phyloP scores from a whole-genome alignment of 2,113 vertebrate genomes.

The Upupa epops region DNA sequence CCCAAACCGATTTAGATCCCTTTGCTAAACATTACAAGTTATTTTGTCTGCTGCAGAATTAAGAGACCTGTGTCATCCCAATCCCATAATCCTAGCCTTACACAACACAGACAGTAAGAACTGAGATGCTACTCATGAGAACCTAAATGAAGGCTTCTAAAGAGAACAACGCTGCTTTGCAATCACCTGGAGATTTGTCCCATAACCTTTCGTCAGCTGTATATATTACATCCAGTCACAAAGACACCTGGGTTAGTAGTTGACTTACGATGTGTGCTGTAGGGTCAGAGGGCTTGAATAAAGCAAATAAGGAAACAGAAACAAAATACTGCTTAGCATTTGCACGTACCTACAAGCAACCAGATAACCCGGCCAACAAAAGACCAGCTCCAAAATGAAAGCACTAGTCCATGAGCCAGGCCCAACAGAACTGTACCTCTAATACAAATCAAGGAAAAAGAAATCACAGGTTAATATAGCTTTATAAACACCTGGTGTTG shows the following conservation, averaged over 20 bases:
- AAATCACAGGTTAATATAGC: not conserved
- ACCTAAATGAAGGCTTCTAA: not conserved
- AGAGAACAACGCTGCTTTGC: not conserved
- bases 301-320: not conserved
- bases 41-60: not conserved
- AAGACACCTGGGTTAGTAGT: not conserved
- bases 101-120: not conserved
- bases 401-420: slow-evolving; percentile 64
- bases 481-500: not conserved
- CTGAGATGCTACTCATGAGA: not conserved
- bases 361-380: not conserved
- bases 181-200: not conserved
- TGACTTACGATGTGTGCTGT: not conserved
- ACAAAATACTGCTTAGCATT: not conserved
- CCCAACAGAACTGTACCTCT: slow-evolving; percentile 62
- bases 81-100: not conserved
- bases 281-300: not conserved
- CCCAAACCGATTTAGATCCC: too few relatives aligned
- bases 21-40: too few relatives aligned
- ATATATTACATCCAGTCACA: not conserved
- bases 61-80: not conserved
- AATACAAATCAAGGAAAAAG: not conserved
- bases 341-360: slow-evolving; percentile 60
- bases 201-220: not conserved
- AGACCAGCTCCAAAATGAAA: slow-evolving; percentile 69